These are phyloP conservation scores for Athene noctua DNA, from an alignment of 2,113 vertebrate genomes.

Conservation along the genomic window DNA sequence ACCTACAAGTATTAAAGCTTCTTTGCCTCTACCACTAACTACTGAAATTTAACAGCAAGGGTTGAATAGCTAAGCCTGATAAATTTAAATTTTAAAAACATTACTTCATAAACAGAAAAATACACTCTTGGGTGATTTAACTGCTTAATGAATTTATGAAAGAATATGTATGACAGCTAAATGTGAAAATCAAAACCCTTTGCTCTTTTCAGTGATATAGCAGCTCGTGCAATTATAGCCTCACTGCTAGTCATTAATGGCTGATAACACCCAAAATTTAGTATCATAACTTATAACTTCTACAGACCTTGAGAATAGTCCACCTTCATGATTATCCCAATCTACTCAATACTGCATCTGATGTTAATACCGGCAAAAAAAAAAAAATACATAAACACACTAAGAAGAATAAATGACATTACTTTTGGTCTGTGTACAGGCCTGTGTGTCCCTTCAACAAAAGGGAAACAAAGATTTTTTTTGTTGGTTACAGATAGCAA, in stretches of 20 bases:
- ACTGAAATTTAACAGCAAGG: not conserved
- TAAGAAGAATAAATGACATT: not conserved
- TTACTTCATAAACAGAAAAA: not conserved
- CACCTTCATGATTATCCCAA: not conserved
- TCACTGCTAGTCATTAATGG: not conserved
- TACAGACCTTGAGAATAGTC: not conserved
- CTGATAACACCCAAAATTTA: not conserved
- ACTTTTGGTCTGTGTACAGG: not conserved
- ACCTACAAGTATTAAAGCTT: not conserved
- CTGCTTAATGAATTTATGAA: not conserved
- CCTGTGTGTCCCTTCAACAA: not conserved
- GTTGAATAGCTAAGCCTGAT: not conserved
- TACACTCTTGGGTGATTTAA: not conserved
- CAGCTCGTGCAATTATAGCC: not conserved
- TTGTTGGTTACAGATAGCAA: not conserved
- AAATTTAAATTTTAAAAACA: not conserved
- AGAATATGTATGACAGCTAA: not conserved
- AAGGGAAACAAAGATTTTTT: not conserved
- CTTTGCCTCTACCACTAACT: not conserved
- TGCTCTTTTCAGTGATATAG: not conserved
- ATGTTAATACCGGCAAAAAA: not conserved
- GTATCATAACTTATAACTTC: not conserved
- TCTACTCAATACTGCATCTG: not conserved
- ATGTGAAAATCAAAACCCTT: not conserved
- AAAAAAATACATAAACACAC: accelerated